Evolutionary conservation across 2,888 invertebrate species (phyloP).

Genomic region (Unio delphinus): DNA sequence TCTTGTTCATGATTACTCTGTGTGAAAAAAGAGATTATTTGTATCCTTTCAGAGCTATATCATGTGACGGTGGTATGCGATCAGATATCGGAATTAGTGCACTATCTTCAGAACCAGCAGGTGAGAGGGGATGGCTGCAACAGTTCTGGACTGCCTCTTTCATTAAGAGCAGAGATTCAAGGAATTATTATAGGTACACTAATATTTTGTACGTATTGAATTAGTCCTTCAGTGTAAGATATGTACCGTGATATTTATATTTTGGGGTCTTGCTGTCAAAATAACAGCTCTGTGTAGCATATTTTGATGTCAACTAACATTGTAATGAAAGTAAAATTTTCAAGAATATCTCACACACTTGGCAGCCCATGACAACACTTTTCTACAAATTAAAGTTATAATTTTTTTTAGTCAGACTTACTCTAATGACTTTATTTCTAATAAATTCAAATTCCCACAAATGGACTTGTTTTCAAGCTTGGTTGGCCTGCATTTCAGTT

Average conservation of each 20-base stretch:
- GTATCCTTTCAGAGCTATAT: constrained; percentile 39
- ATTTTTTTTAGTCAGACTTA: too few species aligned
- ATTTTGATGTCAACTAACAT: too few species aligned
- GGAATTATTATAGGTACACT: constrained; percentile 65
- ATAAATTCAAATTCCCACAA: too few species aligned
- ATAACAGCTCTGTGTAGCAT: too few species aligned
- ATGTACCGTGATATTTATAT: neutral
- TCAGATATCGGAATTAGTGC: constrained; percentile 68
- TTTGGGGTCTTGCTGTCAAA: neutral
- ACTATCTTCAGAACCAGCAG: constrained; percentile 60
- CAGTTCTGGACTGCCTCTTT: constrained; percentile 50
- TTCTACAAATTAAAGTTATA: too few species aligned
- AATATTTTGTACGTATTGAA: neutral
- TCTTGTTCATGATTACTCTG: neutral
- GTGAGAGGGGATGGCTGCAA: constrained; percentile 25
- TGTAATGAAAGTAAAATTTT: too few species aligned
- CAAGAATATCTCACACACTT: too few species aligned
- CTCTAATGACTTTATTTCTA: too few species aligned
- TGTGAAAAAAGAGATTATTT: neutral
- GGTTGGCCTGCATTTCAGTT: too few species aligned
- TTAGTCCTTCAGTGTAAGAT: too few species aligned
- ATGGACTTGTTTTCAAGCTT: too few species aligned
- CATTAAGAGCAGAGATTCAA: constrained; percentile 59
- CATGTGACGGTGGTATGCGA: constrained; percentile 62
- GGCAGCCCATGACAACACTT: too few species aligned